These are phyloP conservation scores for Adelosebastes latens DNA, from an alignment of 2,797 vertebrate species.

Conservation along the genomic window DNA sequence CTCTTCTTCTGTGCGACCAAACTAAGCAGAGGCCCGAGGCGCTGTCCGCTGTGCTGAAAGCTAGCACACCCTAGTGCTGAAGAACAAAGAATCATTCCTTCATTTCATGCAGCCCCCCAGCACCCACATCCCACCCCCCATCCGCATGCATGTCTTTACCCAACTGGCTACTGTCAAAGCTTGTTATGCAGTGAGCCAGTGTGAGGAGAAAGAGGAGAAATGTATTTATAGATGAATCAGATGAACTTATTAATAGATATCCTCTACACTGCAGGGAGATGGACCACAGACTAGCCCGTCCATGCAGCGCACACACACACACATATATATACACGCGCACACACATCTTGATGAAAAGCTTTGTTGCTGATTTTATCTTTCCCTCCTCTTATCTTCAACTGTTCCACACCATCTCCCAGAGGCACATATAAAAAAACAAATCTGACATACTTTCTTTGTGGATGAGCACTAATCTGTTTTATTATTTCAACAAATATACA, in stretches of 20 bases:
- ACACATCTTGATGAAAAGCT: slow-evolving; percentile 51
- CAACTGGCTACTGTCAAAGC: slow-evolving; percentile 57
- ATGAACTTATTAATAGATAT: slow-evolving; percentile 77
- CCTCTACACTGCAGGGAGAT: slow-evolving; percentile 63
- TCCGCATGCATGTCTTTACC: slow-evolving; percentile 23
- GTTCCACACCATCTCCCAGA: slow-evolving; percentile 39
- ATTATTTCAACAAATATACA: slow-evolving; percentile 26
- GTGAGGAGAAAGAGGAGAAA: slow-evolving; percentile 61
- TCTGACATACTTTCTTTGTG: slow-evolving; percentile 5
- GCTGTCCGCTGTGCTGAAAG: slow-evolving; percentile 50
- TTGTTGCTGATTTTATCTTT: slow-evolving; percentile 62
- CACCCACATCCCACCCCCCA: not conserved
- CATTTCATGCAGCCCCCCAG: not conserved
- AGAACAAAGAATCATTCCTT: slow-evolving; percentile 22
- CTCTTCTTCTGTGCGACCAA: not conserved
- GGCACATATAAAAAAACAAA: slow-evolving; percentile 15
- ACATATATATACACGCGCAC: not conserved
- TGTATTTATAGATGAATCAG: slow-evolving; percentile 79
- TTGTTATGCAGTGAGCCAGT: slow-evolving; percentile 49
- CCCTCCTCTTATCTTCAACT: slow-evolving; percentile 47
- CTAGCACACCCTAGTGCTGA: slow-evolving; percentile 6
- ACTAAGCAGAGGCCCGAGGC: slow-evolving; percentile 20
- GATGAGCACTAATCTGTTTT: slow-evolving; percentile 23
- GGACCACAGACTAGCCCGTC: slow-evolving; percentile 50
- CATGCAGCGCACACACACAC: slow-evolving; percentile 9